Conservation (phyloP, 2,797 vertebrate species). For the Lepidocolaptes lacrymiger region DNA sequence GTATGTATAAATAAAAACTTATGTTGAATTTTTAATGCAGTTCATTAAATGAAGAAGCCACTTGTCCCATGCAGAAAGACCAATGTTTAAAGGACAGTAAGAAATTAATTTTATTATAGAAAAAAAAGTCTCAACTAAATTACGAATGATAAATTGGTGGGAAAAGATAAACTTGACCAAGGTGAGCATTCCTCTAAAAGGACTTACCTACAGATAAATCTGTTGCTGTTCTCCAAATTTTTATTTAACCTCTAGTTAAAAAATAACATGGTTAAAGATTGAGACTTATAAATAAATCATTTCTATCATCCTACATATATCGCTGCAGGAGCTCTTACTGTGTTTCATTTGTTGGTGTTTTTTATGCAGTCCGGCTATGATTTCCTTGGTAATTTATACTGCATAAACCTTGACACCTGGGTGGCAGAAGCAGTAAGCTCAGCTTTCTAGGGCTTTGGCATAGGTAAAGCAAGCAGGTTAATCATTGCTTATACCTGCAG, state of each 20-base stretch:
- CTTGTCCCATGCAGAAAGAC: background rate
- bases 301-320: background rate
- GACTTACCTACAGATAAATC: background rate
- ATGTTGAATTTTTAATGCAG: background rate
- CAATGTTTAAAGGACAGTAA: background rate
- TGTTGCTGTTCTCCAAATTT: background rate
- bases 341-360: background rate
- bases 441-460: background rate
- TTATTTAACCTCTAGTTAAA: background rate
- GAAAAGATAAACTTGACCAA: background rate
- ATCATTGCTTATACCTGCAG: background rate
- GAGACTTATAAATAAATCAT: background rate
- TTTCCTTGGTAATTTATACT: background rate
- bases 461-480: background rate
- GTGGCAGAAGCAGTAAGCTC: background rate
- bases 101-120: background rate
- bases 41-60: background rate
- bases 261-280: background rate
- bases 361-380: background rate
- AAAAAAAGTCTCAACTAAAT: background rate
- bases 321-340: background rate
- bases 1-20: background rate
- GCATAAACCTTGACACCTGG: background rate
- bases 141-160: rapidly evolving
- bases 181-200: background rate